Evolutionary conservation across 1,140 invertebrate species (phyloP), one percentile per base, ranked within the genome.

Genomic region (Drosophila eugracilis): DNA sequence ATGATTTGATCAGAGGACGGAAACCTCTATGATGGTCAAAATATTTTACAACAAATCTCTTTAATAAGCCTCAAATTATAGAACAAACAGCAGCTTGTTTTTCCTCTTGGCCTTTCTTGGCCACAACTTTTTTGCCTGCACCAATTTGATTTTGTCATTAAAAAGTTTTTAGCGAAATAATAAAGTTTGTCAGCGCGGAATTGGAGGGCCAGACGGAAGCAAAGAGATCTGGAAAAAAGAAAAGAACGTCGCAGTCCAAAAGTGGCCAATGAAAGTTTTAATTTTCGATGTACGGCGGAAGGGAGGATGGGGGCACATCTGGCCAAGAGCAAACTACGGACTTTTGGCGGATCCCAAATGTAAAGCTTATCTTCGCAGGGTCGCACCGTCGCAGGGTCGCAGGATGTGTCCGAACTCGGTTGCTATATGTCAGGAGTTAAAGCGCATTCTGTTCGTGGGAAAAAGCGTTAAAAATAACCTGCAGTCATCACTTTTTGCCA

Each of bases 71-170:
- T 32, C 48, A 74, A 74, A 63, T 74, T 74, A 74, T 30, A 94
- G 94, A n/a, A 94, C 58, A 1, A 97, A 91, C 30, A 97, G 92
- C 5, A 15, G 14, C 77, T 60, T 44, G 42, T 62, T 28, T 52
- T 24, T 30, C 37, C 1, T 2, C 17, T 19, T 30, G 17, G 14
- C 41, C n/a, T 34, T 49, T 12, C 24, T 63, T 50, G 52, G 32
- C 45, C 71, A 17, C 57, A 73, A 96, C 97, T 96, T 96, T 96
- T 65, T 93, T 93, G 65, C 93, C 22, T 83, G 96, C 95, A 60
- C 95, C 95, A 92, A 48, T 80, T 80, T 72, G 77, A 80, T 80
- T 80, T 80, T 75, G 78, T 80, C 78, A 80, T 80, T 80, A 80
- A 80, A 80, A 80, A 80, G 77, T 80, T 80, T 80, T 94, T 96